Percentiles rank a stretch among this genome's conserved stretches.
Conservation (phyloP, 2,888 invertebrate species). For the Quadriops clusia region DNA sequence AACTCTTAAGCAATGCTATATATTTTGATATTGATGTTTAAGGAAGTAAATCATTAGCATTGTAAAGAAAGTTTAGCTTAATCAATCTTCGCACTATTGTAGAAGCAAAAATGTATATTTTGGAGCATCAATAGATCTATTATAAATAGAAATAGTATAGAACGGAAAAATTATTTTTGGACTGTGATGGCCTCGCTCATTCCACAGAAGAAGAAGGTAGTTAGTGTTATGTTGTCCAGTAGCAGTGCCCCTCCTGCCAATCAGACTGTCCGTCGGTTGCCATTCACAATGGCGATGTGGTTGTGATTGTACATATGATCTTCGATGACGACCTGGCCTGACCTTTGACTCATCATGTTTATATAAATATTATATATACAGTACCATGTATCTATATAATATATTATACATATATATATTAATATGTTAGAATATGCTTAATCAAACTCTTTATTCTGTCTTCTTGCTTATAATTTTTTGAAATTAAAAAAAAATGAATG, state of each 20-base stretch:
- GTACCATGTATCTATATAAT: constrained; percentile 36
- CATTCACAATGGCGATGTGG: constrained; percentile 26
- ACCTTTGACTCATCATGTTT: constrained; percentile 36
- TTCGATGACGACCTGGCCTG: constrained; percentile 38
- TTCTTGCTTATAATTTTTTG: constrained; percentile 30
- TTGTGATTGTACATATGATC: constrained; percentile 36
- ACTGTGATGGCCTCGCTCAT: constrained; percentile 32
- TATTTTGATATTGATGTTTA: too few species aligned
- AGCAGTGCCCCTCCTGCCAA: constrained; percentile 27
- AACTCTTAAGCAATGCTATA: too few species aligned
- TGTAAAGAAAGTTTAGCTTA: too few species aligned
- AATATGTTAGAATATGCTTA: constrained; percentile 33
- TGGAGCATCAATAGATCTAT: too few species aligned
- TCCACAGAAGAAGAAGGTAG: constrained; percentile 24
- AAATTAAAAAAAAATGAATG: constrained; percentile 19
- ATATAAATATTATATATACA: constrained; percentile 28
- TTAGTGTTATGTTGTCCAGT: constrained; percentile 25
- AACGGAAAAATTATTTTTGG: constrained; percentile 15
- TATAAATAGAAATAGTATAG: too few species aligned
- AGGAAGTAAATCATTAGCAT: too few species aligned
- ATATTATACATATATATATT: constrained; percentile 27
- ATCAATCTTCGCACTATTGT: too few species aligned
- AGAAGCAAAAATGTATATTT: too few species aligned
- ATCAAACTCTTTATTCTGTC: constrained; percentile 31
- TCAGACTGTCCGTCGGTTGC: constrained; percentile 20